Evolutionary conservation across 1,140 invertebrate species (phyloP).

Genomic region (Macrobrachium nipponense): DNA sequence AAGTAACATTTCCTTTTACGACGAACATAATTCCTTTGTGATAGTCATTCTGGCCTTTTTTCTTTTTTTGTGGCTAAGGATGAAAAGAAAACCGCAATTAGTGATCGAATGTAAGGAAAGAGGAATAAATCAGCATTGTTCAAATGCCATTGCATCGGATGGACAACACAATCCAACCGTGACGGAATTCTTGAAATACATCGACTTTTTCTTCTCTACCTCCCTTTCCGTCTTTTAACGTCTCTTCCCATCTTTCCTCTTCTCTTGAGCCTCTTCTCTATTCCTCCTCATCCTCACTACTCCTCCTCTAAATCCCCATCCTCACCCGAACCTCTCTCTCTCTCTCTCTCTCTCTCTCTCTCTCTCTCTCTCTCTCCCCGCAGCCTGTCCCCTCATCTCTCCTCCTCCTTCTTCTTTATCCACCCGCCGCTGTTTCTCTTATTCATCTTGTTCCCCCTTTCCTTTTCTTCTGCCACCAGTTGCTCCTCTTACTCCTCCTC

Average conservation of each 20-base stretch:
- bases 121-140: no score
- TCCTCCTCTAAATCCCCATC: not conserved
- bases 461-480: not conserved
- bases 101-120: no score
- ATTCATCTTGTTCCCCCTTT: not conserved
- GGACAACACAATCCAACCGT: no score
- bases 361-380: not conserved
- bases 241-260: not conserved
- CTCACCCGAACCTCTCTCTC: not conserved
- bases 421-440: no score
- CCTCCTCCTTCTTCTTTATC: not conserved
- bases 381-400: not conserved
- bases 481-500: not conserved
- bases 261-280: not conserved
- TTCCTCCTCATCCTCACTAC: not conserved
- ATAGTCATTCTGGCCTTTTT: no score
- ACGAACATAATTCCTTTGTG: no score
- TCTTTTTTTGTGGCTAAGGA: no score
- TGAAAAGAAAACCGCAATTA: no score
- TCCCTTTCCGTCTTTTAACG: not conserved
- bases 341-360: not conserved
- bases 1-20: no score
- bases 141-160: no score
- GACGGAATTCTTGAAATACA: no score
- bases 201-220: not conserved